Evolutionary conservation across 2,888 invertebrate species (phyloP), one percentile per base, ranked within the genome.

Genomic region (Dasypolia templi): DNA sequence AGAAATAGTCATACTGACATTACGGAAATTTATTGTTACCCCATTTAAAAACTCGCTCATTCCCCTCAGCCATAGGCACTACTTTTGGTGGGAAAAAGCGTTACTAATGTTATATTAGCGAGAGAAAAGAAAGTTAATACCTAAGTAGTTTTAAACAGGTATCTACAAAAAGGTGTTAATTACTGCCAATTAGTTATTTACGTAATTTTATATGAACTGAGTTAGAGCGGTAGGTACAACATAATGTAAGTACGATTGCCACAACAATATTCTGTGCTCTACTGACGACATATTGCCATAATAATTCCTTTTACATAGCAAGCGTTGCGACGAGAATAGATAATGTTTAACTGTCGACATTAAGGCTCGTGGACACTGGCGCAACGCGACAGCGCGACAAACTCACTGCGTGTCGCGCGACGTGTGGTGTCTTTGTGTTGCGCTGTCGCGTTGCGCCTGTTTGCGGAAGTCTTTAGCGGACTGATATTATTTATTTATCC

Each of bases 181-280:
- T 72, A 42, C 51, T 29, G 32, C 46, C 53, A 79, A 79, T 80
- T 79, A 73, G 44, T 49, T 51, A 51, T 32, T 71, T 79, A 59
- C 39, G 44, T 78, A 63, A 77, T 58, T 26, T 78, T n/a, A 49
- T 42, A 70, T 62, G 51, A 58, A 29, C 19, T 17, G 26, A 39
- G 72, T 77, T 35, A 39, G 14, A 19, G 32, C 14, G 46, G 53
- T 26, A 77, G 46, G 53, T 26, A 77, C 19, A 59, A 67, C 53
- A 32, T 65, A 44, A 44, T 44, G 14, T 42, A 62, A 14, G 0
- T 42, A 62, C 19, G 0, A 44, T 55, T 62, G 19, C 55, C 2
- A 51, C 44, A 56, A 35, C 22, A 51, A 29, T 49, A 70, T 46
- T 49, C 17, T 63, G 56, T 58, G 79, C 71, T 63, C 56, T 44